phyloP scores from a whole-genome alignment of 1,140 invertebrate genomes.

The Antheraea pernyi region DNA sequence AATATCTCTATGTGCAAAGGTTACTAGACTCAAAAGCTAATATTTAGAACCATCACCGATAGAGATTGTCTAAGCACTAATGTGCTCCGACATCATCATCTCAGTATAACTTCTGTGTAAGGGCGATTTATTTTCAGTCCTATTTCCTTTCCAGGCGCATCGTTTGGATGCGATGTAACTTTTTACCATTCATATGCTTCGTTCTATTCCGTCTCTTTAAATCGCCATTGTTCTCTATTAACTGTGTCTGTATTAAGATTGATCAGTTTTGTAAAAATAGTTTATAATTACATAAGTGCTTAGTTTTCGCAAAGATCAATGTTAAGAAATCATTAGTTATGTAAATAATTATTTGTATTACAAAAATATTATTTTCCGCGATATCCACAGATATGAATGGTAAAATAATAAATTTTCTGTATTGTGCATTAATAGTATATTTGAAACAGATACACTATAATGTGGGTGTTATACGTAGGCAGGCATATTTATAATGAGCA shows the following conservation, averaged over 20 bases:
- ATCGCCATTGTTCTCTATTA: background rate
- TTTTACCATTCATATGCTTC: constrained; percentile 3
- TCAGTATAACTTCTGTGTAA: constrained; percentile 65
- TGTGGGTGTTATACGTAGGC: constrained; percentile 2
- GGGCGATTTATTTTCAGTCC: constrained; percentile 74
- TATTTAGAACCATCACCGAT: no score
- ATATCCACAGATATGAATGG: background rate
- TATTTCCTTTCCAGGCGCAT: constrained; percentile 64
- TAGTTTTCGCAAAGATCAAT: no score
- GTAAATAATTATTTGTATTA: no score
- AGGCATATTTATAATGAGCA: constrained; percentile 8
- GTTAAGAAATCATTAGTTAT: no score
- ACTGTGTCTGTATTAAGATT: no score
- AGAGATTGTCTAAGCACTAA: no score
- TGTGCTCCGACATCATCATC: constrained; percentile 31
- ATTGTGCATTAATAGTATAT: background rate
- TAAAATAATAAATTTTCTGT: constrained; percentile 3
- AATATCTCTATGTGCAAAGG: no score
- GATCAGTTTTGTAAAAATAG: no score
- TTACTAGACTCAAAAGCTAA: no score
- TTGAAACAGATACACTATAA: background rate
- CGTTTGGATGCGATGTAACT: constrained; percentile 34
- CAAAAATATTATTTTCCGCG: background rate
- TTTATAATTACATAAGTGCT: no score
- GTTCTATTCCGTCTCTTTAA: background rate